A percentile compares a stretch with the other conserved stretches of the same genome.
Conservation (phyloP, 2,797 vertebrate species). For the Malacoctenus gilli region DNA sequence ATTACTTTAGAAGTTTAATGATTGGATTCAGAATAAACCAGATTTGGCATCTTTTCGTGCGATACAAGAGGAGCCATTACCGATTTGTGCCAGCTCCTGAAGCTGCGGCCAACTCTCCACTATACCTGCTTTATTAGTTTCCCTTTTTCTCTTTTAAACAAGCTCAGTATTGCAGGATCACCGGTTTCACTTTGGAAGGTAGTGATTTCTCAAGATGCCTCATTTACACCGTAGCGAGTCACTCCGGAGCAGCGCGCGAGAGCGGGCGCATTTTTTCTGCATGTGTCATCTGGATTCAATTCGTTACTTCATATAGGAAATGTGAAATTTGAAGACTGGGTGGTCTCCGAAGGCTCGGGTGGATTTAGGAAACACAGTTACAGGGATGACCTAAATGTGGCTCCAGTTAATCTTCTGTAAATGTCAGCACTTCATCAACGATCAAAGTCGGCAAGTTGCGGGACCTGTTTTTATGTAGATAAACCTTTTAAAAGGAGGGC, state of each 20-base stretch:
- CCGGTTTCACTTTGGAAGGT: conserved; percentile 36
- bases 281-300: conserved; percentile 35
- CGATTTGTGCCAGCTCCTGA: conserved; percentile 45
- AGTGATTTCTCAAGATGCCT: conserved; percentile 40
- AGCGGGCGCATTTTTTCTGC: conserved; percentile 18
- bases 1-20: conserved; percentile 35
- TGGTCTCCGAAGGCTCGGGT: conserved; percentile 5
- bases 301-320: conserved; percentile 28
- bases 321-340: conserved; percentile 21
- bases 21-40: conserved; percentile 38
- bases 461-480: conserved; percentile 10
- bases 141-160: conserved; percentile 15
- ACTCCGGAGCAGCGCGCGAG: background rate
- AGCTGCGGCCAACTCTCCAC: conserved; percentile 38
- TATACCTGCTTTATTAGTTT: conserved; percentile 35
- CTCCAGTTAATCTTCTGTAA: conserved; percentile 9
- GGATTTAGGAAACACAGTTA: conserved; percentile 4
- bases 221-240: conserved; percentile 32
- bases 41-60: conserved; percentile 43
- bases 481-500: conserved; percentile 7
- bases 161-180: conserved; percentile 31
- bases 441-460: conserved; percentile 18
- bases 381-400: conserved; percentile 8
- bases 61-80: conserved; percentile 36
- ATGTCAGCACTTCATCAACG: conserved; percentile 1